These are phyloP conservation scores for Aporrectodea caliginosa DNA, from an alignment of 1,140 invertebrate species.

Conservation along the genomic window DNA sequence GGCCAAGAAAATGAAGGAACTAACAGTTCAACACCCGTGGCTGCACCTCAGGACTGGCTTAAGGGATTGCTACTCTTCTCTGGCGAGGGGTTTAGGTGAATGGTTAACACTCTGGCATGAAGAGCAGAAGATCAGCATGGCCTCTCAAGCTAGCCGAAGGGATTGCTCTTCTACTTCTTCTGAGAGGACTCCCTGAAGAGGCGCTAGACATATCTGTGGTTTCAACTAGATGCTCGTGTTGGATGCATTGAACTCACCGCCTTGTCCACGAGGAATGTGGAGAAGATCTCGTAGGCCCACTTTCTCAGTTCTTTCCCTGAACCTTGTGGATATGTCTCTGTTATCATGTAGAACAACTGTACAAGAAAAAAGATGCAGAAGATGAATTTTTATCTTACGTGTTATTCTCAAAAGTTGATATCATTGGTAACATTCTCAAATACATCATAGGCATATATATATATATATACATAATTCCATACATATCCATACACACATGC, in stretches of 20 bases:
- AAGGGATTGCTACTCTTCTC: too few relatives aligned
- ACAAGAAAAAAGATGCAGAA: constrained; percentile 34
- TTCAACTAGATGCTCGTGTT: background rate
- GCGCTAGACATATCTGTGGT: background rate
- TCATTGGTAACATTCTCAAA: background rate
- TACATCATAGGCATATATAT: too few relatives aligned
- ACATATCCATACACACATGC: too few relatives aligned
- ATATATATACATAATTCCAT: too few relatives aligned
- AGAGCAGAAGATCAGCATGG: too few relatives aligned
- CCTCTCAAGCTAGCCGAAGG: too few relatives aligned
- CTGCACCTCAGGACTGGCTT: too few relatives aligned
- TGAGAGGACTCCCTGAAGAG: background rate
- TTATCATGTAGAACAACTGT: constrained; percentile 82
- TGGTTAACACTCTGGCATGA: too few relatives aligned
- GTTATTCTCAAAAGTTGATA: background rate
- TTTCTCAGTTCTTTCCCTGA: constrained; percentile 84
- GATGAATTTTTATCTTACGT: background rate
- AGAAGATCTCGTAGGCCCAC: constrained; percentile 97
- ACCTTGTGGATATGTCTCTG: constrained; percentile 76
- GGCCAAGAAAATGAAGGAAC: too few relatives aligned
- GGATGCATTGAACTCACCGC: constrained; percentile 63
- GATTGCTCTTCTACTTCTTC: background rate
- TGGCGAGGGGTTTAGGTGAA: too few relatives aligned
- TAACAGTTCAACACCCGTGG: too few relatives aligned
- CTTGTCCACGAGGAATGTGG: constrained; percentile 86